A percentile compares a stretch with the other conserved stretches of the same genome.
Evolutionary conservation across 2,888 invertebrate genomes (phyloP).

Genomic region (Prenolepis imparis): DNA sequence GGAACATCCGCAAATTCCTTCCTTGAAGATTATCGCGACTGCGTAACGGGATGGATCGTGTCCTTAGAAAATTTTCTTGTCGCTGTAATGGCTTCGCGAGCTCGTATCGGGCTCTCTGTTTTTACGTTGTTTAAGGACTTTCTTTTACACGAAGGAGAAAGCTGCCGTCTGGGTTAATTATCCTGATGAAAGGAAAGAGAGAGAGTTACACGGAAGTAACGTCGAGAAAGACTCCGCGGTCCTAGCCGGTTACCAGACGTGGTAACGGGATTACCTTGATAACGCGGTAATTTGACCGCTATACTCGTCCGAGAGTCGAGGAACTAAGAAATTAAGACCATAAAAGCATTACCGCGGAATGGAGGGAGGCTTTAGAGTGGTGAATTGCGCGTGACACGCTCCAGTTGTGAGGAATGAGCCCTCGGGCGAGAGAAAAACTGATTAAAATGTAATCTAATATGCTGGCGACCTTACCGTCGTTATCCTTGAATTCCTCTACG

Average conservation of each 20-base stretch:
- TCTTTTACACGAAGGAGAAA: conserved; percentile 52
- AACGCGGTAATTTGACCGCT: conserved; percentile 77
- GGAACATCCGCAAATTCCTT: not conserved
- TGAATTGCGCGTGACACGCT: conserved; percentile 61
- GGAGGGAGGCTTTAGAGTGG: conserved; percentile 31
- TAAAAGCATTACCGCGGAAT: conserved; percentile 78
- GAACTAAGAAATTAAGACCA: conserved; percentile 81
- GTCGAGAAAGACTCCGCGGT: conserved; percentile 68
- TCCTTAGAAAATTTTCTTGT: conserved; percentile 46
- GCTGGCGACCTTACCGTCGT: conserved; percentile 47
- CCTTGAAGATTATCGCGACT: conserved; percentile 41
- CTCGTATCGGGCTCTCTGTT: conserved; percentile 51
- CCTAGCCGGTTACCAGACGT: conserved; percentile 59
- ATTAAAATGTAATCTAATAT: conserved; percentile 82
- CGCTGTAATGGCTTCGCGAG: conserved; percentile 45
- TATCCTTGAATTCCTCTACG: conserved; percentile 61
- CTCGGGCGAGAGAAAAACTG: conserved; percentile 62
- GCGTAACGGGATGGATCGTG: conserved; percentile 37
- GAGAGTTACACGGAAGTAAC: conserved; percentile 64
- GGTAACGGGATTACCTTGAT: conserved; percentile 75
- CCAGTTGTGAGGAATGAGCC: conserved; percentile 54
- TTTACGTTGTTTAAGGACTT: conserved; percentile 33
- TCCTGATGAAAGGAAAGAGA: conserved; percentile 49
- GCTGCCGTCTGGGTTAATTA: conserved; percentile 66
- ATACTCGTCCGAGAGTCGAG: conserved; percentile 73